Conservation (phyloP, 2,797 vertebrate species). For the Cyprinella venusta region DNA sequence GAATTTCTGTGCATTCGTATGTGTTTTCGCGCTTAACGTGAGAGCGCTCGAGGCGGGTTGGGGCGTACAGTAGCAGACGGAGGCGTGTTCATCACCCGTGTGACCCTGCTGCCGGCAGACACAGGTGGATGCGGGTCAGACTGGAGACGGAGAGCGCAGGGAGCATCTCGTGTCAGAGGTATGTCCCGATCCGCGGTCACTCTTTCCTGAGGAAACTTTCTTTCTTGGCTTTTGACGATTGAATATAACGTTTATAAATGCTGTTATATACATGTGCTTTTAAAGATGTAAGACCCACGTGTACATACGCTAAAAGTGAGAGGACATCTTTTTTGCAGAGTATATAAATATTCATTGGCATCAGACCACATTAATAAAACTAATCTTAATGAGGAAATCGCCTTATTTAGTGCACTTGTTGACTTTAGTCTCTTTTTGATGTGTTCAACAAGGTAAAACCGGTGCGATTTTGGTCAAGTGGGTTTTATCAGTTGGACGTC, state of each 20-base stretch:
- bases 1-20: slow-evolving; percentile 6
- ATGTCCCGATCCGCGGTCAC: slow-evolving; percentile 23
- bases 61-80: neutral
- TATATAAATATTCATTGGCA: neutral
- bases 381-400: neutral
- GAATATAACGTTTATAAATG: neutral
- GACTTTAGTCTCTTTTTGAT: neutral
- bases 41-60: neutral
- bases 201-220: neutral
- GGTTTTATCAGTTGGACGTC: slow-evolving; percentile 51
- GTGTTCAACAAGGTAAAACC: slow-evolving; percentile 1
- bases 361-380: neutral
- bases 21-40: slow-evolving; percentile 5
- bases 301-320: too few relatives aligned
- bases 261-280: neutral
- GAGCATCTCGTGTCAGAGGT: slow-evolving; percentile 66
- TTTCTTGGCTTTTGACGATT: neutral
- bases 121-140: slow-evolving; percentile 71
- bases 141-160: slow-evolving; percentile 61
- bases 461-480: neutral
- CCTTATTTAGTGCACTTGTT: neutral
- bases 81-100: neutral
- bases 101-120: slow-evolving; percentile 56
- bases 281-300: neutral
- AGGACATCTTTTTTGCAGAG: neutral